Evolutionary conservation across 2,888 invertebrate species (phyloP).

Genomic region (Drosophila flavopinicola): DNA sequence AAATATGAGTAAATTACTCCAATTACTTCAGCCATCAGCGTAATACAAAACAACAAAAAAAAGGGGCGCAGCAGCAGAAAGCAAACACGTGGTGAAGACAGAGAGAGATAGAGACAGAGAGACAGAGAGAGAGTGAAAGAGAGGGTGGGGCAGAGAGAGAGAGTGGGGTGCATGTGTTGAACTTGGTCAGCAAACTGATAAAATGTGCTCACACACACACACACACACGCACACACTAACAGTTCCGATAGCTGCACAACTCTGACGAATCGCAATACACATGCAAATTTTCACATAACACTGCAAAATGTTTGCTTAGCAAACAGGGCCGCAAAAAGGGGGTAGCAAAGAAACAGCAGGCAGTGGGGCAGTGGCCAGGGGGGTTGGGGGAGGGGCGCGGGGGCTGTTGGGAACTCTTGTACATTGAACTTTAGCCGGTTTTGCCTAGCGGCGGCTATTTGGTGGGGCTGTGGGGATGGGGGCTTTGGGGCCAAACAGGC

Average conservation of each 20-base stretch:
- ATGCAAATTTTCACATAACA: constrained; percentile 64
- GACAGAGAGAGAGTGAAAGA: background rate
- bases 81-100: constrained; percentile 1
- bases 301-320: constrained; percentile 40
- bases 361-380: background rate
- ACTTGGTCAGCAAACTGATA: constrained; percentile 44
- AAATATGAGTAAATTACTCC: constrained; percentile 24
- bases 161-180: constrained; percentile 17
- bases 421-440: constrained; percentile 62
- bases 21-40: constrained; percentile 47
- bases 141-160: too few relatives aligned
- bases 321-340: constrained; percentile 1
- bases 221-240: background rate
- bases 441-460: background rate
- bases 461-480: background rate
- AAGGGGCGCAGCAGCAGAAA: background rate
- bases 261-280: constrained; percentile 18
- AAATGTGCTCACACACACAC: background rate
- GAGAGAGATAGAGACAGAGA: background rate
- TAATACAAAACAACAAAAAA: constrained; percentile 20
- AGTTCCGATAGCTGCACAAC: constrained; percentile 16
- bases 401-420: constrained; percentile 48
- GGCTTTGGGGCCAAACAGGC: too few relatives aligned
- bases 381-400: too few relatives aligned
- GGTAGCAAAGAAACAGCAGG: background rate